These are phyloP conservation scores for Panorpa germanica DNA, from an alignment of 2,888 invertebrate species.

Conservation along the genomic window DNA sequence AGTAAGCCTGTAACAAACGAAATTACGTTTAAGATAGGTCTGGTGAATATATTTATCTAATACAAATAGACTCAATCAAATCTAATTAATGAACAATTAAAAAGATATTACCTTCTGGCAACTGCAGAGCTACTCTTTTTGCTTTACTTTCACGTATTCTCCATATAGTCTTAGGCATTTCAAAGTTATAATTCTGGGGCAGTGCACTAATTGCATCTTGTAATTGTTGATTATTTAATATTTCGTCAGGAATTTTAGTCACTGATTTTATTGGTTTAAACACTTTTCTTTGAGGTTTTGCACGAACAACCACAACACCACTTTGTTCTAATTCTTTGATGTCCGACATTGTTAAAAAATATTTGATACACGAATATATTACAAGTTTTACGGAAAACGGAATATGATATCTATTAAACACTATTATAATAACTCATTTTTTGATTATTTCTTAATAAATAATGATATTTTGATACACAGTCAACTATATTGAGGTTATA, in stretches of 20 bases:
- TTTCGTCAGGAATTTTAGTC: slow-evolving; percentile 64
- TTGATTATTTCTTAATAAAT: neutral
- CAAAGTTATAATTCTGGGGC: slow-evolving; percentile 94
- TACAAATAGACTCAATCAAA: neutral
- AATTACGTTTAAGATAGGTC: too few species aligned
- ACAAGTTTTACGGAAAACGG: too few species aligned
- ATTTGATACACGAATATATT: too few species aligned
- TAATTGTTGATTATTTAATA: slow-evolving; percentile 53
- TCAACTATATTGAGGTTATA: too few species aligned
- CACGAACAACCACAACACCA: slow-evolving; percentile 47
- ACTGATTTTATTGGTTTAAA: slow-evolving; percentile 46
- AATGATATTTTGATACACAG: too few species aligned
- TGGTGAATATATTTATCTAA: slow-evolving; percentile 1
- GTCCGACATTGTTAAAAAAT: neutral
- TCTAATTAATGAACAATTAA: neutral
- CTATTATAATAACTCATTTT: neutral
- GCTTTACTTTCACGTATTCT: slow-evolving; percentile 68
- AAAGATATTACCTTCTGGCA: slow-evolving; percentile 63
- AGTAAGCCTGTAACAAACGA: slow-evolving; percentile 39
- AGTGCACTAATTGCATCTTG: slow-evolving; percentile 53
- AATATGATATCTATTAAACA: too few species aligned
- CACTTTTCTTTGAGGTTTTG: slow-evolving; percentile 60
- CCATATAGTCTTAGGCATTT: slow-evolving; percentile 96
- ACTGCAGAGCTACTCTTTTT: slow-evolving; percentile 82
- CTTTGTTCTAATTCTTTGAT: slow-evolving; percentile 12